Evolutionary conservation across 2,797 vertebrate genomes (phyloP), one percentile per base, ranked within the genome.

Genomic region (Coilia nasus): DNA sequence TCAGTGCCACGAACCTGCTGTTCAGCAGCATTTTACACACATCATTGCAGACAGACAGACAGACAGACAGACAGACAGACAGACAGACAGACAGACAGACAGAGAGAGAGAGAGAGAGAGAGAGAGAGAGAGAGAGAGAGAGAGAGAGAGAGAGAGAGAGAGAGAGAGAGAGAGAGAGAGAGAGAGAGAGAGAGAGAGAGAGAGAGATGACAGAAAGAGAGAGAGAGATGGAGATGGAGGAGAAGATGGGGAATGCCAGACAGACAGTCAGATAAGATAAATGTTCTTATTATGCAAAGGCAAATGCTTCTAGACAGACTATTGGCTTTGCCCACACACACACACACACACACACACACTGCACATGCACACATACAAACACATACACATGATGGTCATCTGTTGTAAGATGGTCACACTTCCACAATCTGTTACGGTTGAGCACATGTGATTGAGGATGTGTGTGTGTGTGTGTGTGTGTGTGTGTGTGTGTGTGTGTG

Each of bases 1-100:
- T 92, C 88, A 71, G 87, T 92, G 93, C 92, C 87, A 85, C 83
- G 87, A 6, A 91, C 90, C 91, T 94, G 92, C 90, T 89, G 91
- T 91, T 93, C 90, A 85, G 85, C 41, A 87, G 86, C 56, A 90
- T 92, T 91, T 88, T 87, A 60, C 67, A 75, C 28, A 75, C 28
- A 28, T 31, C 21, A 21, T 17, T 15, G 14, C 46, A 57, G 75
- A 60, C 28, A 31, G 57, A 81, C n/a, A 35, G 54, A 28, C 25
- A 78, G 64, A 35, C 12, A 81, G 41, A 17, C 23, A 15, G 78
- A 19, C 15, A 28, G 67, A 57, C 21, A 59, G 56, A 50, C 12
- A 60, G 41, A n/a, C n/a, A 41, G 44, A 54, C 14, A n/a, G 59
- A 50, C 10, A 60, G 44, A 21, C 21, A 19, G 28, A 15, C 0